phyloP scores from a whole-genome alignment of 1,140 invertebrate genomes.

The Pissodes strobi region DNA sequence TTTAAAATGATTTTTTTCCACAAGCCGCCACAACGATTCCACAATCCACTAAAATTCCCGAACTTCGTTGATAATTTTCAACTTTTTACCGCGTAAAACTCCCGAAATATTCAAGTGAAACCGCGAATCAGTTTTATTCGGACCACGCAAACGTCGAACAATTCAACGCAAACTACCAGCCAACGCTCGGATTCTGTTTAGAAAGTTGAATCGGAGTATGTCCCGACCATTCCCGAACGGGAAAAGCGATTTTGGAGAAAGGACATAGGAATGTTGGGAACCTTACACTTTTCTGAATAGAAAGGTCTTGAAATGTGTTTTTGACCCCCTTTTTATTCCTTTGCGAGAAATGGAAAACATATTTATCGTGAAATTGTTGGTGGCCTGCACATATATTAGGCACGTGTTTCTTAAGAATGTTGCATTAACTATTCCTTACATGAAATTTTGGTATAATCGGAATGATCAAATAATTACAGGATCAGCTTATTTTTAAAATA shows the following conservation, averaged over 20 bases:
- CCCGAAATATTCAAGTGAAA: too few species aligned
- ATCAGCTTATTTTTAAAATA: too few species aligned
- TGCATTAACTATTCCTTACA: neutral
- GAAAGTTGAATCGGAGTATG: conserved; percentile 11
- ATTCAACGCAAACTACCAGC: conserved; percentile 16
- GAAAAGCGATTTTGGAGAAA: conserved; percentile 18
- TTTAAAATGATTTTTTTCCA: neutral
- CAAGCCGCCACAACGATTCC: neutral
- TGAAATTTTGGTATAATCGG: neutral
- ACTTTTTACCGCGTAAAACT: neutral
- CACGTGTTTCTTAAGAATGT: neutral
- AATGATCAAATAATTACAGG: neutral
- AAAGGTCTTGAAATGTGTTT: conserved; percentile 21
- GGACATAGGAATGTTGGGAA: conserved; percentile 22
- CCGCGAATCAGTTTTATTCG: neutral
- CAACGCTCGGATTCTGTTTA: conserved; percentile 16
- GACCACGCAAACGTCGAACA: conserved; percentile 17
- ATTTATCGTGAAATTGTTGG: too few species aligned
- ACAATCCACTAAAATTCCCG: neutral
- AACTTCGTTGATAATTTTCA: neutral
- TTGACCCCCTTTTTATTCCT: conserved; percentile 8
- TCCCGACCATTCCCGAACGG: conserved; percentile 12
- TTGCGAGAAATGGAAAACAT: too few species aligned
- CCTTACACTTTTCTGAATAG: conserved; percentile 22
- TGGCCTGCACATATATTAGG: too few species aligned